Evolutionary conservation across 1,140 invertebrate genomes (phyloP), one percentile per base, ranked within the genome.

Genomic region (Trichogramma pretiosum): DNA sequence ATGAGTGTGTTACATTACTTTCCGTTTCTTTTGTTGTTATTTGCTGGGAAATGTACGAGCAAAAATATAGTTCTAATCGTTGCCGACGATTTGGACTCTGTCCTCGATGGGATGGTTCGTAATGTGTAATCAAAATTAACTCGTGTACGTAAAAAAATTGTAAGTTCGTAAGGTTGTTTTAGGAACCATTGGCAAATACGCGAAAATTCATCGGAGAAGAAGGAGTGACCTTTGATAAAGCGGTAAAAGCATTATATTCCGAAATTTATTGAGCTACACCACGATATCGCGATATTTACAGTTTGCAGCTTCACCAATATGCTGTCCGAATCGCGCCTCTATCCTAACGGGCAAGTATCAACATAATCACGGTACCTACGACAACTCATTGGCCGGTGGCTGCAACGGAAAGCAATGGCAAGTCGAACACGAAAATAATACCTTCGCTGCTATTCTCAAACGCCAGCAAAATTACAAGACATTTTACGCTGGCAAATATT

Each of bases 311-410:
- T 83, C 85, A 1, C 89, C 89, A 9, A 77, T 93, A 32, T 93
- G 89, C 64, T 93, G 92, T 61, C 92, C 92, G 13, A 92, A 89
- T 62, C 77, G 92, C 36, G 83, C 89, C 9, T 86, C 87, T 26
- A 80, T 95, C 33, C 70, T 96, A 13, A 89, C 87, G 0, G 91
- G 91, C 22, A 74, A 78, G 48, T 93, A 91, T 67, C 76, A 84
- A 0, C 90, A 94, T 61, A 93, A 93, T 68, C 84, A 89, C 61
- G 59, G 70, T 16, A 84, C 83, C 0, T 59, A 73, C 2, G 92
- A 92, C 63, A 94, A 93, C 71, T 84, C 85, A 0, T 23, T 84
- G 0, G 58, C 56, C 16, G 89, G 89, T 0, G 85, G 85, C 35
- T 94, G 90, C 66, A 83, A 80, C 48, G 79, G 80, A 47, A 3